phyloP scores from a whole-genome alignment of 35 echinoderm and acorn worm species.

The Lytechinus pictus region DNA sequence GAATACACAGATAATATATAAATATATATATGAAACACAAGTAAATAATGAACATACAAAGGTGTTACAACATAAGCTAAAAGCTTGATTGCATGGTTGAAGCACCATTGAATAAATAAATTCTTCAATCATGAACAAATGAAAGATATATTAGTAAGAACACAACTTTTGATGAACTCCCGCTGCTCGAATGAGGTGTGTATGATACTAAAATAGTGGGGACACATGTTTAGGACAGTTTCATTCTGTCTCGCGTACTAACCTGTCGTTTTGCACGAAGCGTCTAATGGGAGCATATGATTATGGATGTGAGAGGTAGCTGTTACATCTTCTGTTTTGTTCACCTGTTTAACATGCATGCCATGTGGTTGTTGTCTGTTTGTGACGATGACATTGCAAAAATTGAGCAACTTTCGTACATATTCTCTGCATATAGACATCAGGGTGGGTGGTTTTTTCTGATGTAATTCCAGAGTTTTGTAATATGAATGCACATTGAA shows the following conservation, averaged over 20 bases:
- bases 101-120: too few relatives aligned
- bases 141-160: not conserved
- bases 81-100: too few relatives aligned
- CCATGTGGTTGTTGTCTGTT: not conserved
- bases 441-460: not conserved
- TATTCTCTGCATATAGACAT: not conserved
- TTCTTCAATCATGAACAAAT: not conserved
- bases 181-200: not conserved
- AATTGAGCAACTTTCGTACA: not conserved
- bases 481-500: not conserved
- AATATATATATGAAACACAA: too few relatives aligned
- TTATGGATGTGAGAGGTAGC: not conserved
- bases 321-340: conserved; percentile 4
- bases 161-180: not conserved
- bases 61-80: too few relatives aligned
- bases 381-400: not conserved
- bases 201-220: conserved; percentile 19
- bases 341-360: conserved; percentile 6
- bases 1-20: too few relatives aligned
- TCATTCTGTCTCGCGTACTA: not conserved
- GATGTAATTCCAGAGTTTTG: not conserved
- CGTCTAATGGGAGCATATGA: not conserved
- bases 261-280: not conserved
- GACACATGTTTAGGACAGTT: not conserved
- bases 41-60: too few relatives aligned